Evolutionary conservation across 2,113 vertebrate genomes (phyloP), one percentile per base, ranked within the genome.

Genomic region (Xiphorhynchus elegans): DNA sequence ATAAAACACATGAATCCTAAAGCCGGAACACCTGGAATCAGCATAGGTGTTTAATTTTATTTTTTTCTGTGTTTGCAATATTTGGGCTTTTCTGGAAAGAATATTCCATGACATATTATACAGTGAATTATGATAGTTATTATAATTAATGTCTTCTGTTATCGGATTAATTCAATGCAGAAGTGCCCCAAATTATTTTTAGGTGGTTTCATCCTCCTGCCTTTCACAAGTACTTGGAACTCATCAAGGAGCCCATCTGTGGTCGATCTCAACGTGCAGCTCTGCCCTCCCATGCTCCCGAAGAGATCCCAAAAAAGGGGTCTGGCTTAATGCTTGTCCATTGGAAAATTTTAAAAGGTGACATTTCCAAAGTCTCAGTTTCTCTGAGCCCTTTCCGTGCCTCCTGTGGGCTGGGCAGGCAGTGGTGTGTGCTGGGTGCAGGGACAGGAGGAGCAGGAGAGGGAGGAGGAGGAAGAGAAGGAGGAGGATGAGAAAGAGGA

Each of bases 341-440:
- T n/a, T 35, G 49, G 24, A 37, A 53, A 55, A 42, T 10, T 62
- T 5, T 3, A 12, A 37, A 29, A 50, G 4, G 19, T 47, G 76
- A 35, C 19, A 55, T 6, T 19, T 7, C 79, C 20, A 1, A 14
- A 14, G 52, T 35, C 47, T 11, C 7, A 33, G 14, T 9, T 39
- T 11, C 11, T 25, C n/a, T 0, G 6, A 60, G 37, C 64, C 13
- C 0, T 0, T 69, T 68, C 6, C 0, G 0, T 31, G 16, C 55
- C 37, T 47, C 39, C 49, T 0, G 1, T 4, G 47, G 58, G 70
- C 60, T 52, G 62, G 69, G 44, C 9, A 2, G 3, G 78, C 37
- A 58, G 86, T 26, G 26, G 21, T 7, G 37, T 24, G 11, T 15
- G 55, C 33, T 44, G 60, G 56, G 49, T 35, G 63, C 23, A 5